Evolutionary conservation across 2,888 invertebrate species (phyloP), one percentile per base, ranked within the genome.

Genomic region (Strigamia maritima): DNA sequence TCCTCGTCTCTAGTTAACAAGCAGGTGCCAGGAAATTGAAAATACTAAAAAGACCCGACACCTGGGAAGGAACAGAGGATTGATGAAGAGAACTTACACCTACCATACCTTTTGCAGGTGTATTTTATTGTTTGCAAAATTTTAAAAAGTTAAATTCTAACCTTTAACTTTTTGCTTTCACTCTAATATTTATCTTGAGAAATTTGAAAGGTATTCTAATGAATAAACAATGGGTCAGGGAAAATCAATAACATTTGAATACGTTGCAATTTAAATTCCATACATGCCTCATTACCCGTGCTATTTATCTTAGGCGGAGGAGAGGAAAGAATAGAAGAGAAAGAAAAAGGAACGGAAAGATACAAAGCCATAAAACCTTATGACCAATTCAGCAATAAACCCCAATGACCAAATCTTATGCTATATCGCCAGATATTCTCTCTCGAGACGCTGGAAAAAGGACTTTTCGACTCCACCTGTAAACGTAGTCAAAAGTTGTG

Each of bases 261-360:
- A 19, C 54, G 8, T 2, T 54, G 54, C 8, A 54, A 54, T 54
- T 54, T 54, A 54, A 54, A 54, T 54, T 54, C 54, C 54, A 54
- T 19, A 19, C 54, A 54, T 54, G 54, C 19, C 54, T 54, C 54
- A 54, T 54, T 54, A 54, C 54, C 54, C 22, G 54, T 54, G 54
- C 54, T 54, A 54, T 54, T 54, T 54, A 54, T 54, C 54, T 54
- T 54, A 54, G 54, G 54, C 54, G 54, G 54, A 54, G 54, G 54
- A 54, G 54, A 54, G 54, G 8, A 54, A 54, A 54, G 54, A 54
- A 54, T n/a, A 54, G 54, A 19, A 54, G 19, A 8, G 19, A 19
- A 54, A 54, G 19, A 19, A n/a, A 49, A 49, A 7, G n/a, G 2
- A 54, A 54, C 4, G 54, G 22, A 54, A 54, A 54, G 19, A 8